Evolutionary conservation across 2,888 invertebrate genomes (phyloP), one percentile per base, ranked within the genome.

Genomic region (Cordilura impudica): DNA sequence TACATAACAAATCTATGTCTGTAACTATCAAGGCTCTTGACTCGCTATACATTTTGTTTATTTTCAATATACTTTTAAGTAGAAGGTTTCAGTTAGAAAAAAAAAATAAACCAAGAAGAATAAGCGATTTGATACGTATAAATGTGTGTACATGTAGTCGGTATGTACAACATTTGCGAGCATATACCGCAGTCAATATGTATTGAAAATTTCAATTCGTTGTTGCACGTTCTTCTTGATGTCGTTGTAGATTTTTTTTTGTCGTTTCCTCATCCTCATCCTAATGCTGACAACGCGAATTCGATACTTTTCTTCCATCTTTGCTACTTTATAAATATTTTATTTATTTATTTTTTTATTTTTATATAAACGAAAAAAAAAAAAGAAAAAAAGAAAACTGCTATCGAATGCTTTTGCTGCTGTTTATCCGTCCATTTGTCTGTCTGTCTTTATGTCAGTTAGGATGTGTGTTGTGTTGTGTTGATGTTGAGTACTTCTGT

Each of bases 221-320:
- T 63, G 56, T 43, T 76, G 63, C 75, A 76, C 75, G 69, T 76
- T 76, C 69, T 76, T 76, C 61, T 75, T 75, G 67, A 67, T 67
- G 63, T 76, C 54, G 56, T 69, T 61, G 61, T 67, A 29, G 54
- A n/a, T n/a, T n/a, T n/a, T 47, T 81, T 72, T 53, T 72, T 78
- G 45, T 72, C n/a, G n/a, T n/a, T n/a, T n/a, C 71, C 74, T 53
- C 61, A 51, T 66, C 26, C 66, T 67, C 39, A 70, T 83, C 81
- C 84, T 83, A 85, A 84, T 85, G 84, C 83, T 85, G 85, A 85
- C 85, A 86, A 84, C 85, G 84, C 83, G 84, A 86, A 86, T 85
- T 84, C 83, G 85, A 86, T 85, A 86, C 84, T 84, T 84, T 83
- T 47, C 66, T 78, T 54, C 56, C 83, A 87, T 88, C 85, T 84